Percentiles rank a stretch among this genome's conserved stretches.
Evolutionary conservation across 2,113 vertebrate genomes (phyloP).

Genomic region (Sander lucioperca): DNA sequence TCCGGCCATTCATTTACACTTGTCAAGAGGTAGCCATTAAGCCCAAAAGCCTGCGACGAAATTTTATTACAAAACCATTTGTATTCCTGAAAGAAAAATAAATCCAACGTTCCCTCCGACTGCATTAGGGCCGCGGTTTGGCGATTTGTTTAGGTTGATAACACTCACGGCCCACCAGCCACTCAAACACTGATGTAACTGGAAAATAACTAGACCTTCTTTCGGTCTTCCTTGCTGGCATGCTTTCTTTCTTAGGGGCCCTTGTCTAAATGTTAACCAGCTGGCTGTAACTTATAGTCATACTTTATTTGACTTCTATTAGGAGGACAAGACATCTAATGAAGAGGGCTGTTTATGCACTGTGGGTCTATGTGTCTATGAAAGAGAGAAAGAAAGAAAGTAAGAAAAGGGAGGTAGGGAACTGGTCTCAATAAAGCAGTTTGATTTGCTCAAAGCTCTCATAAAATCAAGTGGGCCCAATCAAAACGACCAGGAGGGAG

Average conservation of each 20-base stretch:
- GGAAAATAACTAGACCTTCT: slow-evolving; percentile 92
- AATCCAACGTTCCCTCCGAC: slow-evolving; percentile 91
- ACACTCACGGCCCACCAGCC: slow-evolving; percentile 92
- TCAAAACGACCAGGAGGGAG: slow-evolving; percentile 59
- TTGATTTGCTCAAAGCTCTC: slow-evolving; percentile 74
- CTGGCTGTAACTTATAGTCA: slow-evolving; percentile 86
- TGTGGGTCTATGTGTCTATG: slow-evolving; percentile 75
- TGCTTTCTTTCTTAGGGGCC: slow-evolving; percentile 79
- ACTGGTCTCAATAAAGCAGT: slow-evolving; percentile 83
- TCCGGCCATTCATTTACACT: slow-evolving; percentile 94
- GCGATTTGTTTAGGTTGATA: slow-evolving; percentile 95
- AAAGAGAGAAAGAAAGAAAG: slow-evolving; percentile 13
- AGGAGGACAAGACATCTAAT: slow-evolving; percentile 93
- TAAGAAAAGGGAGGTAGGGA: slow-evolving; percentile 26
- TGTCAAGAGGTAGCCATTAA: slow-evolving; percentile 95
- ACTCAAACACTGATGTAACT: slow-evolving; percentile 82
- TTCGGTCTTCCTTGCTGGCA: slow-evolving; percentile 41
- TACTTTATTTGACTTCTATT: slow-evolving; percentile 95
- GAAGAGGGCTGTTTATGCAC: slow-evolving; percentile 89
- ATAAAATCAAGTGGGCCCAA: slow-evolving; percentile 75
- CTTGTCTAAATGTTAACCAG: slow-evolving; percentile 89
- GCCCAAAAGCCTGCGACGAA: slow-evolving; percentile 89
- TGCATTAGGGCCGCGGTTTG: slow-evolving; percentile 91
- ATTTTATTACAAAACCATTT: slow-evolving; percentile 98
- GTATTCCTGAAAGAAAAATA: slow-evolving; percentile 99